These are phyloP conservation scores for Passer montanus DNA, from an alignment of 2,113 vertebrate genomes.

Conservation along the genomic window DNA sequence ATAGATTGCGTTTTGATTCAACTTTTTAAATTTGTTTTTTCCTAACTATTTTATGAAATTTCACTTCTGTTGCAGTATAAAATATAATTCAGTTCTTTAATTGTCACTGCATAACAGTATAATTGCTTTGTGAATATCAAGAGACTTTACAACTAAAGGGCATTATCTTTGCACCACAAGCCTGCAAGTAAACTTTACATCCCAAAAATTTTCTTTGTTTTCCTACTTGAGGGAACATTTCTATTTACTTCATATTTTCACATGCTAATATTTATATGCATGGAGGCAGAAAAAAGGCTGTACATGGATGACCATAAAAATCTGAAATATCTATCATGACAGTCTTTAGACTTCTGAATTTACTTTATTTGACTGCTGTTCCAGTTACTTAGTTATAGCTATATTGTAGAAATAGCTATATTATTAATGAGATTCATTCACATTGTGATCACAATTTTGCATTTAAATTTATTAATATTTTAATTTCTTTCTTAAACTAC, in stretches of 20 bases:
- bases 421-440: background rate
- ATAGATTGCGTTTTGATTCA: constrained; percentile 58
- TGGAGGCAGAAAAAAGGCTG: background rate
- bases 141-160: background rate
- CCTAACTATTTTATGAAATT: constrained; percentile 36
- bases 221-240: background rate
- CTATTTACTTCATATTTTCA: background rate
- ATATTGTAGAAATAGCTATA: background rate
- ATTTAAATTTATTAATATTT: background rate
- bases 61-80: constrained; percentile 27
- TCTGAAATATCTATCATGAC: background rate
- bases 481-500: background rate
- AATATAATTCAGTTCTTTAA: constrained; percentile 20
- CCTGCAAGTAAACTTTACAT: background rate
- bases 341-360: background rate
- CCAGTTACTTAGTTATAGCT: background rate
- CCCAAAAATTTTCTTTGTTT: background rate
- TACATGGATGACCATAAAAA: background rate
- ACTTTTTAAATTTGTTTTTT: constrained; percentile 51
- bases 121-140: background rate
- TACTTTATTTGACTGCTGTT: background rate
- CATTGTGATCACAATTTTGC: background rate
- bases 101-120: background rate
- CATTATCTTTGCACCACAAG: background rate
- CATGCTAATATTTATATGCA: background rate